These are phyloP conservation scores for Ferdinandea cuprea DNA, from an alignment of 2,888 invertebrate genomes.

Conservation along the genomic window DNA sequence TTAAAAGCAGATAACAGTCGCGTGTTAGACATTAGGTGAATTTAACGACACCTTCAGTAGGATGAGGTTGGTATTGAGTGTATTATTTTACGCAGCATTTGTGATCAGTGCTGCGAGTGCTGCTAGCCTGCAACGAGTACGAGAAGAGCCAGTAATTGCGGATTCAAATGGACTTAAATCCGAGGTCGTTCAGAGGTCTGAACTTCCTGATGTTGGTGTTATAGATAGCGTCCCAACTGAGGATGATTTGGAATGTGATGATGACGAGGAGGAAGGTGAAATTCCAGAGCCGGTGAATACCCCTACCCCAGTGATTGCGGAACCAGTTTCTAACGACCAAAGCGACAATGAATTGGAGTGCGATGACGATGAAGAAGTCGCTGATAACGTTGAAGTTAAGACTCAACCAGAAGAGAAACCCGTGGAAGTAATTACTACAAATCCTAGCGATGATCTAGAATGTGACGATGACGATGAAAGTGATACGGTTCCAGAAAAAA, in stretches of 20 bases:
- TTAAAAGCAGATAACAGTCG: slow-evolving; percentile 47
- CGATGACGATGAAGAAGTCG: not conserved
- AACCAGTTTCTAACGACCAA: not conserved
- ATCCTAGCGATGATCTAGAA: not conserved
- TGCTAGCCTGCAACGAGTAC: slow-evolving; percentile 9
- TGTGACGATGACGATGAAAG: slow-evolving; percentile 24
- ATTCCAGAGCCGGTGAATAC: not conserved
- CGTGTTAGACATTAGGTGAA: slow-evolving; percentile 30
- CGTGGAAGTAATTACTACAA: not conserved
- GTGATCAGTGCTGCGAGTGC: slow-evolving; percentile 27
- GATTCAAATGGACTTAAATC: not conserved
- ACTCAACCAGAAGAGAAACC: too few species aligned
- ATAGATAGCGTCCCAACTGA: not conserved
- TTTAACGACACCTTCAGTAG: slow-evolving; percentile 51
- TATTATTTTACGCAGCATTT: slow-evolving; percentile 18
- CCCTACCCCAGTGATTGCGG: not conserved
- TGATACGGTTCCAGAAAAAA: too few species aligned
- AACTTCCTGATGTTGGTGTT: not conserved
- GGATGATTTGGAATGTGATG: slow-evolving; percentile 21
- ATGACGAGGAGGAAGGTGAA: not conserved
- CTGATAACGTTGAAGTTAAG: not conserved
- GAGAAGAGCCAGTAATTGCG: not conserved
- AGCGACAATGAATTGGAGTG: too few species aligned
- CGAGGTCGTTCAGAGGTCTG: not conserved
- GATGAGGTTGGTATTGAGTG: slow-evolving; percentile 48